Evolutionary conservation across 2,113 vertebrate genomes (phyloP).

Genomic region (Mystacornis crossleyi): DNA sequence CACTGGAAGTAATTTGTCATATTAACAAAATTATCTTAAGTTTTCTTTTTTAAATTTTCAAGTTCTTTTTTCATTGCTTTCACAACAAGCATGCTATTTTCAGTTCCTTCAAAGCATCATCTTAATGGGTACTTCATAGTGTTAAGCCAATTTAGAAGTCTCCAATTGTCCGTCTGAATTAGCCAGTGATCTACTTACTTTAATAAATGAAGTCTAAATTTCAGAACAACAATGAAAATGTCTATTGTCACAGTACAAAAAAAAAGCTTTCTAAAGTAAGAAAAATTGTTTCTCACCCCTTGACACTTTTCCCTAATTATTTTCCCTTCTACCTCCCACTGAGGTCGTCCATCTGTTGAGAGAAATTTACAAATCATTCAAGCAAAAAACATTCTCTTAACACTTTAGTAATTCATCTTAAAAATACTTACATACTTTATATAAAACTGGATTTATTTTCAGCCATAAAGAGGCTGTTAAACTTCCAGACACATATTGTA

Average conservation of each 20-base stretch:
- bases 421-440: neutral
- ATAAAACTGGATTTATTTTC: neutral
- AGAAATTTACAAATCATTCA: slow-evolving; percentile 67
- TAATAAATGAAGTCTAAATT: neutral
- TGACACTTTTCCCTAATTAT: slow-evolving; percentile 93
- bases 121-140: neutral
- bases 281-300: slow-evolving; percentile 85
- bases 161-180: slow-evolving; percentile 5
- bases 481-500: neutral
- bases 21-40: neutral
- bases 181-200: neutral
- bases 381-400: slow-evolving; percentile 16
- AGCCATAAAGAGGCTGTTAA: neutral
- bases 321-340: slow-evolving; percentile 98
- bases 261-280: slow-evolving; percentile 27
- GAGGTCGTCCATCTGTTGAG: slow-evolving; percentile 91
- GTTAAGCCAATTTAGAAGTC: neutral
- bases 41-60: neutral
- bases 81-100: neutral
- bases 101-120: neutral
- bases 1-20: neutral
- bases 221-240: neutral
- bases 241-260: neutral
- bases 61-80: neutral
- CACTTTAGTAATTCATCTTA: neutral